Evolutionary conservation across 1,140 invertebrate genomes (phyloP).

Genomic region (Andricus grossulariae): DNA sequence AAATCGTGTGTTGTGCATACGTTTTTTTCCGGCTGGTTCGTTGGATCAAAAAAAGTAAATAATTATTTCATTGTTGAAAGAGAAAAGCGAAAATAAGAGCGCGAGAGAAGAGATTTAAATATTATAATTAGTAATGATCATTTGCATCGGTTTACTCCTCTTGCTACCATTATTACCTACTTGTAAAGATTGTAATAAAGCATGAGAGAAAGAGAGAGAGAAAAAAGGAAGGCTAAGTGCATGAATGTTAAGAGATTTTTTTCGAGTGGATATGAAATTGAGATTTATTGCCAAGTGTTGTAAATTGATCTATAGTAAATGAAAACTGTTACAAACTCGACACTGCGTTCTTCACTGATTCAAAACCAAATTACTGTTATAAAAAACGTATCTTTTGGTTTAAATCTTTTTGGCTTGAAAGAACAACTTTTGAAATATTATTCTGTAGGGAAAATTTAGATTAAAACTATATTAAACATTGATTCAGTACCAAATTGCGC

Average conservation of each 20-base stretch:
- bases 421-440: no score
- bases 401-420: no score
- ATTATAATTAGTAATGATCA: no score
- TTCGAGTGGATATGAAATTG: slow-evolving; percentile 58
- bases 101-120: slow-evolving; percentile 5
- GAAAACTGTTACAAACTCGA: slow-evolving; percentile 61
- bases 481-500: no score
- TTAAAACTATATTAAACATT: no score
- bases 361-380: background rate
- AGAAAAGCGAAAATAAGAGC: slow-evolving; percentile 38
- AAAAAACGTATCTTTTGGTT: background rate
- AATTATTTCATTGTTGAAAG: background rate
- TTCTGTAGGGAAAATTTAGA: no score
- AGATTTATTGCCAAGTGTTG: slow-evolving; percentile 65
- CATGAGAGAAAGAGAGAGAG: background rate
- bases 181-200: slow-evolving; percentile 32
- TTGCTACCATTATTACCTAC: slow-evolving; percentile 20
- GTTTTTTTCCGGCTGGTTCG: slow-evolving; percentile 61
- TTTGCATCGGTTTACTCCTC: background rate
- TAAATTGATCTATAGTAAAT: slow-evolving; percentile 67
- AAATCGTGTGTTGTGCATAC: slow-evolving; percentile 12
- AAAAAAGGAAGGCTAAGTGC: background rate
- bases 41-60: slow-evolving; percentile 59
- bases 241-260: slow-evolving; percentile 32
- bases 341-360: slow-evolving; percentile 51